phyloP scores from a whole-genome alignment of 2,113 vertebrate genomes.

The Seriola rivoliana region DNA sequence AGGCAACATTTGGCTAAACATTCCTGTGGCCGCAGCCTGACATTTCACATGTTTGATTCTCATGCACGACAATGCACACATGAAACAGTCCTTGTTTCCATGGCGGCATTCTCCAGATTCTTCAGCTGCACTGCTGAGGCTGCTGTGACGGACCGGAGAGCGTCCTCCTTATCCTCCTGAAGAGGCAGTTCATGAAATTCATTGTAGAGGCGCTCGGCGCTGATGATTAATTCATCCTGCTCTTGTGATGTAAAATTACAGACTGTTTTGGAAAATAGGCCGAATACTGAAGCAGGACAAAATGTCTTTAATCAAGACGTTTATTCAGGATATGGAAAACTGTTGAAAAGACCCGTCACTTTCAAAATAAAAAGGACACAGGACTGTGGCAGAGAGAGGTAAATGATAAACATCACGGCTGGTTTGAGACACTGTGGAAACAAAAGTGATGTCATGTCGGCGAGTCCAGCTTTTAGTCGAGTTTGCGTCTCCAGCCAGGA shows the following conservation, averaged over 20 bases:
- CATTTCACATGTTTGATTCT: constrained; percentile 24
- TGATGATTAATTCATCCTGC: constrained; percentile 41
- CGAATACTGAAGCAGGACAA: not conserved
- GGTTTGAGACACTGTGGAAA: constrained; percentile 7
- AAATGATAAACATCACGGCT: constrained; percentile 7
- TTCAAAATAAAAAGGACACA: not conserved
- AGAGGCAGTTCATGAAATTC: not conserved
- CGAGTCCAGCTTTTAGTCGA: not conserved
- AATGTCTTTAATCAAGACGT: constrained; percentile 40
- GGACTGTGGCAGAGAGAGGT: not conserved
- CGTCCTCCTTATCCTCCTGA: constrained; percentile 1
- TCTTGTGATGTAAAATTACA: constrained; percentile 2
- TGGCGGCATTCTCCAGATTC: constrained; percentile 1
- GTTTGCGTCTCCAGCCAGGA: not conserved
- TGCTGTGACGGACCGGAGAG: not conserved
- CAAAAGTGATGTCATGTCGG: not conserved
- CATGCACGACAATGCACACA: not conserved
- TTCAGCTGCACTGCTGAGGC: not conserved
- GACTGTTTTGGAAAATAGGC: constrained; percentile 16
- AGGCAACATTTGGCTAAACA: constrained; percentile 32
- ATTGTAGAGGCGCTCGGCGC: not conserved
- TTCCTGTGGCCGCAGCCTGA: constrained; percentile 16
- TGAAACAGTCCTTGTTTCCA: not conserved
- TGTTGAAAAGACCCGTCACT: constrained; percentile 17
- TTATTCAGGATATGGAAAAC: constrained; percentile 35